Percentiles rank a stretch among this genome's conserved stretches.
phyloP scores from a whole-genome alignment of 2,113 vertebrate species.

The Toxotes chatareus region DNA sequence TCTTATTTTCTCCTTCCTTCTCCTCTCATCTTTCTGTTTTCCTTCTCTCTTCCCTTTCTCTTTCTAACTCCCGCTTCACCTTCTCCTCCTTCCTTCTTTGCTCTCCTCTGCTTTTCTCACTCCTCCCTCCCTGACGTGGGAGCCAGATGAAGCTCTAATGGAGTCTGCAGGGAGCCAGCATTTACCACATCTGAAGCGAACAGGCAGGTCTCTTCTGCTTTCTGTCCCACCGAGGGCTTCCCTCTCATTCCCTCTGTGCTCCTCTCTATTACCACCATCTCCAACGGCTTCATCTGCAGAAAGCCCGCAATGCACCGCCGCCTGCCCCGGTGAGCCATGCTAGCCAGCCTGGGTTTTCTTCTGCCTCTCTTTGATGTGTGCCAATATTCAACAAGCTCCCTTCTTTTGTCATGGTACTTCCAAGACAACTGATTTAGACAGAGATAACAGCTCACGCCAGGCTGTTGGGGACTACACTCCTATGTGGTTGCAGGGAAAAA shows the following conservation, averaged over 20 bases:
- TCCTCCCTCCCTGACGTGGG: slow-evolving; percentile 53
- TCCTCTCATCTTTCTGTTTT: slow-evolving; percentile 2
- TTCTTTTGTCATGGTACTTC: slow-evolving; percentile 68
- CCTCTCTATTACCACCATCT: slow-evolving; percentile 59
- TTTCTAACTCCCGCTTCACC: slow-evolving; percentile 42
- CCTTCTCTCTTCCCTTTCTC: slow-evolving; percentile 10
- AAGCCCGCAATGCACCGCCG: slow-evolving; percentile 43
- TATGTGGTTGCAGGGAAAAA: slow-evolving; percentile 9
- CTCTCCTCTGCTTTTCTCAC: slow-evolving; percentile 31
- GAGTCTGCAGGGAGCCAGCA: slow-evolving; percentile 83
- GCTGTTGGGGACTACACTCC: slow-evolving; percentile 33
- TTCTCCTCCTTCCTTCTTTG: slow-evolving; percentile 45
- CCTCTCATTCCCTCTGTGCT: slow-evolving; percentile 44
- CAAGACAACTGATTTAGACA: slow-evolving; percentile 62
- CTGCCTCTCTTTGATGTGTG: slow-evolving; percentile 76
- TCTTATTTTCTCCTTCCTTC: slow-evolving; percentile 2
- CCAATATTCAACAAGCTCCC: slow-evolving; percentile 76
- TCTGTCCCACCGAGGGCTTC: slow-evolving; percentile 62
- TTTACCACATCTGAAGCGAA: slow-evolving; percentile 82
- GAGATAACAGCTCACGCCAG: slow-evolving; percentile 54
- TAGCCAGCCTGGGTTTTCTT: slow-evolving; percentile 47
- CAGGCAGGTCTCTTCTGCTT: slow-evolving; percentile 74
- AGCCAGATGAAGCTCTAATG: slow-evolving; percentile 79
- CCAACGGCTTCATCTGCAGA: slow-evolving; percentile 62
- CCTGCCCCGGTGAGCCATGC: slow-evolving; percentile 39